Percentiles rank a stretch among this genome's conserved stretches.
phyloP scores from a whole-genome alignment of 2,888 invertebrate genomes.

The Tiphia femorata region DNA sequence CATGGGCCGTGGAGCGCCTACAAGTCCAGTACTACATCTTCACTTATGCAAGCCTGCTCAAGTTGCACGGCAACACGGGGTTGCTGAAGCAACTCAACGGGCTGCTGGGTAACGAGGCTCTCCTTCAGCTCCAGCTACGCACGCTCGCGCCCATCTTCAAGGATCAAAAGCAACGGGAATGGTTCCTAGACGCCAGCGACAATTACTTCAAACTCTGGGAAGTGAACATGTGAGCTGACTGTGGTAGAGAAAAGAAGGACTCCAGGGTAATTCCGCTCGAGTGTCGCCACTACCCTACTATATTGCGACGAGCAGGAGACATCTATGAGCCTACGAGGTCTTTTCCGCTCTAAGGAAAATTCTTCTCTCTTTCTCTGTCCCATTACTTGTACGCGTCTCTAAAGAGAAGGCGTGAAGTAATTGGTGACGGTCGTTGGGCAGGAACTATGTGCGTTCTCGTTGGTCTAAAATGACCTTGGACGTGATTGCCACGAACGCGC shows the following conservation, averaged over 20 bases:
- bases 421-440: too few relatives aligned
- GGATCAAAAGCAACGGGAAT: constrained; percentile 79
- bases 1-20: constrained; percentile 81
- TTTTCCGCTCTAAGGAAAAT: neutral
- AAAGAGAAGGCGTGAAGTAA: too few relatives aligned
- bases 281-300: neutral
- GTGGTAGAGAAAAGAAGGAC: too few relatives aligned
- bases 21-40: constrained; percentile 85
- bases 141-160: constrained; percentile 85
- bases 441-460: too few relatives aligned
- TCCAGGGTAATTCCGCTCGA: too few relatives aligned
- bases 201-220: constrained; percentile 93
- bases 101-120: constrained; percentile 84
- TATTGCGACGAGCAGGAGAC: neutral
- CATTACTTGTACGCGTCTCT: too few relatives aligned
- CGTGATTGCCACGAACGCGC: too few relatives aligned
- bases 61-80: constrained; percentile 83
- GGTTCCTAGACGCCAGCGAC: constrained; percentile 91
- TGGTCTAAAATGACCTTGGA: too few relatives aligned
- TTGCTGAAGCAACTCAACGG: constrained; percentile 79
- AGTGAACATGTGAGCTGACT: constrained; percentile 80
- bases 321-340: neutral
- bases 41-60: constrained; percentile 83
- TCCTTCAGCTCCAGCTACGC: constrained; percentile 85
- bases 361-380: too few relatives aligned